Conservation (phyloP, 1,140 invertebrate genomes). For the Ips typographus region DNA sequence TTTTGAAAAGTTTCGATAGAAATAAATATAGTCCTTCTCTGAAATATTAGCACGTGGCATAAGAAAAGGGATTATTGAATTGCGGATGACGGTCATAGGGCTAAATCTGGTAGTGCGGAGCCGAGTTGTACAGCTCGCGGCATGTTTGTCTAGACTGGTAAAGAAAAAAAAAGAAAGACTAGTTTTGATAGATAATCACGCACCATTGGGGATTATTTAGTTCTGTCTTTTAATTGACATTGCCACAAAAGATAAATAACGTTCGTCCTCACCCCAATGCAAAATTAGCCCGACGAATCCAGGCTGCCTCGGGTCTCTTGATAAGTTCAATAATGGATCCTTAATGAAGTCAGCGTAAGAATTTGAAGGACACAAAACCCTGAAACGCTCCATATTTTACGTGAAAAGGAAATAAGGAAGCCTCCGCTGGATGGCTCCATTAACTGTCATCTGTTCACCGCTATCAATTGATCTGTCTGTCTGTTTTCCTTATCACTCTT, state of each 20-base stretch:
- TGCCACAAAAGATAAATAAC: neutral
- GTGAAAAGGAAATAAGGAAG: conserved; percentile 45
- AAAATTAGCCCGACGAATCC: conserved; percentile 22
- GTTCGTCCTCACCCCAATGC: neutral
- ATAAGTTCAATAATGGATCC: conserved; percentile 33
- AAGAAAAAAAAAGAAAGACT: conserved; percentile 43
- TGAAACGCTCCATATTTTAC: conserved; percentile 38
- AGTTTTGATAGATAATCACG: conserved; percentile 43
- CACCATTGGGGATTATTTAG: conserved; percentile 28
- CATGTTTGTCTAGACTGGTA: conserved; percentile 35
- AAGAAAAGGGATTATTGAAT: conserved; percentile 36
- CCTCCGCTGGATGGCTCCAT: conserved; percentile 42
- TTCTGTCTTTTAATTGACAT: neutral
- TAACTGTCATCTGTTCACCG: conserved; percentile 49
- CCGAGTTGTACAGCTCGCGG: conserved; percentile 26
- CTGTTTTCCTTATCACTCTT: conserved; percentile 49
- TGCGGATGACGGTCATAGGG: conserved; percentile 27
- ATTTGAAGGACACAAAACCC: conserved; percentile 36
- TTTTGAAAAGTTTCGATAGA: neutral
- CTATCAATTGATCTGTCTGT: conserved; percentile 51
- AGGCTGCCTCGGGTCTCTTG: conserved; percentile 14
- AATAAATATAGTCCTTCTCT: neutral
- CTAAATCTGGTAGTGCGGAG: conserved; percentile 22
- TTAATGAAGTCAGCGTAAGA: conserved; percentile 33
- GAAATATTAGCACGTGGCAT: conserved; percentile 30